phyloP scores from a whole-genome alignment of 2,797 vertebrate genomes.

The Periophthalmus magnuspinnatus region DNA sequence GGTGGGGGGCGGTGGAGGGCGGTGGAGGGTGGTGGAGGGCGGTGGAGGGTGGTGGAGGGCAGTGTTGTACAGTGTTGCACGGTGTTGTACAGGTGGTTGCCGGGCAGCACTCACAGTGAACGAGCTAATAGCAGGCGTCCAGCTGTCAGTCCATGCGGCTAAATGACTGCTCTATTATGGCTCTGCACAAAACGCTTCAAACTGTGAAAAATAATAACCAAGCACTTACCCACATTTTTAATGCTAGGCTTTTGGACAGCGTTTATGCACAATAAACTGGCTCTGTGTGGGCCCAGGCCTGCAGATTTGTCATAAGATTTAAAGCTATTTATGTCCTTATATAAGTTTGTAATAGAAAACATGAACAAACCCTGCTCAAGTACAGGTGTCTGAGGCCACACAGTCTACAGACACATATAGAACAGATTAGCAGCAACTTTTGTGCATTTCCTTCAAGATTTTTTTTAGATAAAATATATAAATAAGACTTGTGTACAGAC shows the following conservation, averaged over 20 bases:
- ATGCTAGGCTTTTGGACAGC: slow-evolving; percentile 5
- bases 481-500: no score
- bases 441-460: no score
- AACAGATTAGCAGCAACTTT: background rate
- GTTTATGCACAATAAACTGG: background rate
- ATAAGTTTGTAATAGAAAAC: background rate
- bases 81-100: background rate
- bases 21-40: no score
- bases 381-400: background rate
- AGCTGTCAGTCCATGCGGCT: background rate
- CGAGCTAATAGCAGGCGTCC: slow-evolving; percentile 7
- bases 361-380: background rate
- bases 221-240: slow-evolving; percentile 3
- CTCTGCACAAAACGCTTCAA: slow-evolving; percentile 5
- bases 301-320: background rate
- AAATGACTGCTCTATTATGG: slow-evolving; percentile 4
- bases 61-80: no score
- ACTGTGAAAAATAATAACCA: slow-evolving; percentile 11
- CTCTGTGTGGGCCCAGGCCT: background rate
- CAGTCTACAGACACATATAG: background rate
- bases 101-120: background rate
- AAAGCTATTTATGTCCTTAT: slow-evolving; percentile 6
- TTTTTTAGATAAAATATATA: no score
- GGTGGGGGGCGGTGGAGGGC: background rate
- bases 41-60: background rate